These are phyloP conservation scores for Enteromius mattozi DNA, from an alignment of 2,797 vertebrate genomes.

Conservation along the genomic window DNA sequence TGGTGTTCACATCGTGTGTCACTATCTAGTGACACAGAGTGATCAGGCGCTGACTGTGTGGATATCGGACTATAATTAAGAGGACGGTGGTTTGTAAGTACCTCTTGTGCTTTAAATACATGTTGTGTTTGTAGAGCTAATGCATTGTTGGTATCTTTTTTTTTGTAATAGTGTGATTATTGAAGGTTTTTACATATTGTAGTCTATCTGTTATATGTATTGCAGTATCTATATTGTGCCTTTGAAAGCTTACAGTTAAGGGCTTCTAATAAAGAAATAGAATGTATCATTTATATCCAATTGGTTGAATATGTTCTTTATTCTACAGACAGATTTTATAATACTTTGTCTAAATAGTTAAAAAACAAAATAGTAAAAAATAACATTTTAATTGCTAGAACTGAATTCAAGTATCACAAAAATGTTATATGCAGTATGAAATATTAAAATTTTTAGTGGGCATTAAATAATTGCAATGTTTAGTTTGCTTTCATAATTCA, in stretches of 20 bases:
- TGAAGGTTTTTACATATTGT: background rate
- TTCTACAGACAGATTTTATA: background rate
- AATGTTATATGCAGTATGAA: background rate
- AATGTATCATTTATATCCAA: background rate
- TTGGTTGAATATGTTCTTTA: background rate
- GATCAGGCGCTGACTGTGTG: conserved; percentile 36
- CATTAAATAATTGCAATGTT: background rate
- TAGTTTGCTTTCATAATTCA: background rate
- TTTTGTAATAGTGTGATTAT: background rate
- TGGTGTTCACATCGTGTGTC: conserved; percentile 66
- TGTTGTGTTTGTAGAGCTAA: conserved; percentile 7
- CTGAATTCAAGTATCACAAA: background rate
- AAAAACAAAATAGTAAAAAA: background rate
- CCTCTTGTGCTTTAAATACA: conserved; percentile 5
- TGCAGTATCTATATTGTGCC: background rate
- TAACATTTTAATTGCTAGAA: background rate
- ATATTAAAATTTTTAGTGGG: background rate
- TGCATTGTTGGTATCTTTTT: background rate
- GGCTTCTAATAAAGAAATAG: background rate
- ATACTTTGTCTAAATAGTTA: background rate
- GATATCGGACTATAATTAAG: conserved; percentile 33
- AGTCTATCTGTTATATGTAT: background rate
- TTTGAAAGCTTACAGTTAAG: background rate
- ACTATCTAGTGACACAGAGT: conserved; percentile 12
- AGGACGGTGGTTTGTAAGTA: conserved; percentile 57